Percentiles rank a stretch among this genome's conserved stretches.
phyloP scores from a whole-genome alignment of 2,888 invertebrate species.

The Eledona agricola region DNA sequence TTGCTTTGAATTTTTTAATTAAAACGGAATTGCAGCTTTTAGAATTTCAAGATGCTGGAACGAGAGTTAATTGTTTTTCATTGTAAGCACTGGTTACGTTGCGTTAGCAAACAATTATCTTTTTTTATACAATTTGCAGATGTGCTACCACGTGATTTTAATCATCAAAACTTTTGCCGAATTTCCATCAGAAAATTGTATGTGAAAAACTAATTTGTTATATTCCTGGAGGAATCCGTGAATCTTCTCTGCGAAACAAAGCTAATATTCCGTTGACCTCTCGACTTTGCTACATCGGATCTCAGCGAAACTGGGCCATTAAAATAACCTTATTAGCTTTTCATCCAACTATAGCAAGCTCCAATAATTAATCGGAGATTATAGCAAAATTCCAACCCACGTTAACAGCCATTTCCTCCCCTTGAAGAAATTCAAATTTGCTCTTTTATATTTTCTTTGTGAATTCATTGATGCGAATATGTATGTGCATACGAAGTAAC shows the following conservation, averaged over 20 bases:
- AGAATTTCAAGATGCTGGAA: too few relatives aligned
- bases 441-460: slow-evolving; percentile 43
- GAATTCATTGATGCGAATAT: slow-evolving; percentile 46
- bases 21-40: too few relatives aligned
- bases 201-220: slow-evolving; percentile 6
- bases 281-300: slow-evolving; percentile 1
- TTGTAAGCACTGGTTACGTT: too few relatives aligned
- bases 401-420: slow-evolving; percentile 13
- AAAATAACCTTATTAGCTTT: slow-evolving; percentile 10
- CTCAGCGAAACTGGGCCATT: slow-evolving; percentile 8
- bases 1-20: too few relatives aligned
- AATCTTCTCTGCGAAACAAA: slow-evolving; percentile 5
- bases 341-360: slow-evolving; percentile 9
- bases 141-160: too few relatives aligned
- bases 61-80: too few relatives aligned
- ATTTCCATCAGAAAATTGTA: background rate
- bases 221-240: slow-evolving; percentile 13
- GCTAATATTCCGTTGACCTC: slow-evolving; percentile 11
- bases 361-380: slow-evolving; percentile 24
- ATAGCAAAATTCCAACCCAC: slow-evolving; percentile 9
- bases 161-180: background rate
- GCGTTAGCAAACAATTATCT: too few relatives aligned
- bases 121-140: too few relatives aligned
- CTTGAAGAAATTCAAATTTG: slow-evolving; percentile 40
- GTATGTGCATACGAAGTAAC: slow-evolving; percentile 50